These are phyloP conservation scores for Stigmatopora nigra DNA, from an alignment of 2,113 vertebrate species.

Conservation along the genomic window DNA sequence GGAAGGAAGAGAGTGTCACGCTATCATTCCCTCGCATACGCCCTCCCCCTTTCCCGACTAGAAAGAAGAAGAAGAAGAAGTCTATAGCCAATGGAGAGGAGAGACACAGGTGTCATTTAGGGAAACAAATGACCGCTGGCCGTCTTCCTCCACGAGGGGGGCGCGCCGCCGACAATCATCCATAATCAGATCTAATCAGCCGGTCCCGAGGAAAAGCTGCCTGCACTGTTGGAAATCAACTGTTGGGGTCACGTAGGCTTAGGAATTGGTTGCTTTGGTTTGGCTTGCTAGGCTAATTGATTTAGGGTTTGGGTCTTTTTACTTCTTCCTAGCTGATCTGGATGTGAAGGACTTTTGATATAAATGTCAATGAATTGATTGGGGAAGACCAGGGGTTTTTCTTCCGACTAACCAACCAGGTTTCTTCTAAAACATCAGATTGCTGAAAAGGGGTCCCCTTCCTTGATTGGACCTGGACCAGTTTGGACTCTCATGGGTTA, in stretches of 20 bases:
- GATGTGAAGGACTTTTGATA: too few relatives aligned
- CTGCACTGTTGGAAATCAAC: not conserved
- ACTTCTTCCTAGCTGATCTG: too few relatives aligned
- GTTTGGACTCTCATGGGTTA: too few relatives aligned
- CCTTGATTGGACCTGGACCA: too few relatives aligned
- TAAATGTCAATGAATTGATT: not conserved
- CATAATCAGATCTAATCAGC: constrained; percentile 60
- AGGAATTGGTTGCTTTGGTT: not conserved
- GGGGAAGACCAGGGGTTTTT: too few relatives aligned
- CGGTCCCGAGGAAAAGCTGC: constrained; percentile 53
- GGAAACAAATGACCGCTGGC: constrained; percentile 62
- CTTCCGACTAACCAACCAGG: too few relatives aligned
- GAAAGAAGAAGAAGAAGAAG: constrained; percentile 52
- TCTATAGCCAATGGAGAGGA: constrained; percentile 65
- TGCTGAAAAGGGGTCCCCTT: too few relatives aligned
- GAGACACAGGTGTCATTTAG: constrained; percentile 75
- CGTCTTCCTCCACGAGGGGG: constrained; percentile 55
- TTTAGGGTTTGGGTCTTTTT: too few relatives aligned
- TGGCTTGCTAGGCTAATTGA: too few relatives aligned
- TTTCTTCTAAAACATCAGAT: too few relatives aligned
- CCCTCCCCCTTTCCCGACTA: constrained; percentile 38
- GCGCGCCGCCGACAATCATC: constrained; percentile 57
- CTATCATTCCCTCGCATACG: constrained; percentile 67
- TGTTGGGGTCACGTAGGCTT: not conserved
- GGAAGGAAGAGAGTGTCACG: constrained; percentile 61